Evolutionary conservation across 2,113 vertebrate genomes (phyloP).

Genomic region (Alouatta palliata): DNA sequence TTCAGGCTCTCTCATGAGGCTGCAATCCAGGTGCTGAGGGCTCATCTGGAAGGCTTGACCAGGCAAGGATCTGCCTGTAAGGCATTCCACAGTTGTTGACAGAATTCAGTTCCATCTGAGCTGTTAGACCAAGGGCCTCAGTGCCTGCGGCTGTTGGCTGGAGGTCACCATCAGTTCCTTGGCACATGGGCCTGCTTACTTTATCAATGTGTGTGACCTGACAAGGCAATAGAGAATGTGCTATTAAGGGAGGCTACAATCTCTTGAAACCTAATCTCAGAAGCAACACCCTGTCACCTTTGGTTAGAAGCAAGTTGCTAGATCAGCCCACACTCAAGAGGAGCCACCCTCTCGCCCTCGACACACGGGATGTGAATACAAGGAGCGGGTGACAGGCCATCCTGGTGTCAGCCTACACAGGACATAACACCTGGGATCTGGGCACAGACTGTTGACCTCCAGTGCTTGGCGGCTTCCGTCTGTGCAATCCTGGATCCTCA

Average conservation of each 20-base stretch:
- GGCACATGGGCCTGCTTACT: background rate
- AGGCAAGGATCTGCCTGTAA: background rate
- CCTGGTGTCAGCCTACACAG: background rate
- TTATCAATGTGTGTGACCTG: background rate
- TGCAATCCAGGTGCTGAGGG: too few relatives aligned
- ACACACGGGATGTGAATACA: too few relatives aligned
- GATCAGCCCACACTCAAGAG: background rate
- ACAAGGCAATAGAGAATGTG: background rate
- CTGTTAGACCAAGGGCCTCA: background rate
- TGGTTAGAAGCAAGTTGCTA: background rate
- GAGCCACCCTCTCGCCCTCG: background rate
- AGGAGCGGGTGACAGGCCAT: fast-evolving
- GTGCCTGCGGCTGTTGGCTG: background rate
- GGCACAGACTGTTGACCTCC: too few relatives aligned
- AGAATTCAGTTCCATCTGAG: background rate
- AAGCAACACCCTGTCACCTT: too few relatives aligned
- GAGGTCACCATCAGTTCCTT: background rate
- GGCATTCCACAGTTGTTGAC: background rate
- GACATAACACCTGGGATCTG: background rate
- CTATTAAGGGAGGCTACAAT: background rate
- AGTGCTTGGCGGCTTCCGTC: background rate
- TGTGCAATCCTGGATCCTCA: background rate
- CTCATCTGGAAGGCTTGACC: background rate
- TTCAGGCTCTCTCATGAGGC: background rate
- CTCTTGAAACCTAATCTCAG: background rate